These are phyloP conservation scores for Apostichopus parvimensis DNA, from an alignment of 35 echinoderm and acorn worm species.

Conservation along the genomic window DNA sequence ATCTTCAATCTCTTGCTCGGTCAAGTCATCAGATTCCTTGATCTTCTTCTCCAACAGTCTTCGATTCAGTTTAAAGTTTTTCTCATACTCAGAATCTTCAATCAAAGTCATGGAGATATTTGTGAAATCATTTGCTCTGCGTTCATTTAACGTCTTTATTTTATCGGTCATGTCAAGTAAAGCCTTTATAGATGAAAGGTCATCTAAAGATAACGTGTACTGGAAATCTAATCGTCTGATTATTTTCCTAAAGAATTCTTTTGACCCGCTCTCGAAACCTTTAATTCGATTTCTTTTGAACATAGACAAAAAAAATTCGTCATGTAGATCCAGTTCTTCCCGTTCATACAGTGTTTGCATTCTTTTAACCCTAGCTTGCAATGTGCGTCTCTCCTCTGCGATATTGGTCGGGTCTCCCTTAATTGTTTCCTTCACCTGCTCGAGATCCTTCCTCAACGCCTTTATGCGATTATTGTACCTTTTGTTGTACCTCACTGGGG, in stretches of 20 bases:
- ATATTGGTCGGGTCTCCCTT: conserved; percentile 45
- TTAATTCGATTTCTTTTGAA: neutral
- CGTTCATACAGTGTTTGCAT: neutral
- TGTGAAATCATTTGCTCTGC: neutral
- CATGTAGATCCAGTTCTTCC: no score
- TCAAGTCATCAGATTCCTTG: neutral
- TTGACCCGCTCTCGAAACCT: neutral
- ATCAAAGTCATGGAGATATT: neutral
- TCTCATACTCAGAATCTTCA: neutral
- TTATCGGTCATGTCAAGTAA: conserved; percentile 40
- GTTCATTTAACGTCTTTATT: neutral
- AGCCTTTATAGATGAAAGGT: neutral
- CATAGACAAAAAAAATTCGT: neutral
- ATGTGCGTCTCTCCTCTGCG: neutral
- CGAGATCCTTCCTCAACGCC: conserved; percentile 44
- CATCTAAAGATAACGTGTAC: conserved; percentile 4
- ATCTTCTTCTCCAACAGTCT: neutral
- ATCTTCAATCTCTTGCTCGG: conserved; percentile 36
- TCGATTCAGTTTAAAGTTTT: neutral
- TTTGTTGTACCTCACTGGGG: conserved; percentile 58
- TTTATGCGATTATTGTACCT: conserved; percentile 77
- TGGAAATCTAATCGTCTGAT: neutral
- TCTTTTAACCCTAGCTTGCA: neutral
- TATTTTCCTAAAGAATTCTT: neutral
- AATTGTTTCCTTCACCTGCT: conserved; percentile 66